Percentiles rank a stretch among this genome's conserved stretches.
Evolutionary conservation across 2,113 vertebrate genomes (phyloP).

Genomic region (Oreochromis tanganicae): DNA sequence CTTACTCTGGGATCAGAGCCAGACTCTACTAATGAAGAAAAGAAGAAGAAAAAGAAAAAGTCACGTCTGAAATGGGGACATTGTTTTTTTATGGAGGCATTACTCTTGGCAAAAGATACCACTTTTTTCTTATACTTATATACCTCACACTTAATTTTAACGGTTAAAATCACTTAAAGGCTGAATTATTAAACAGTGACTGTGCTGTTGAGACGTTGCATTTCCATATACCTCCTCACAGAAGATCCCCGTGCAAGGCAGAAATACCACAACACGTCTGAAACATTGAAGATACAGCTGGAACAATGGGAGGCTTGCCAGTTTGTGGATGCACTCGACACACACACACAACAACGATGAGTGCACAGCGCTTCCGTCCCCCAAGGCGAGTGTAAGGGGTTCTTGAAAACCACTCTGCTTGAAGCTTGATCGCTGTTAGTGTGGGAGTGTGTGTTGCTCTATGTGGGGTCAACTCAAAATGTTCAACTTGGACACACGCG

Average conservation of each 20-base stretch:
- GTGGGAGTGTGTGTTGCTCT: not conserved
- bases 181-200: conserved; percentile 31
- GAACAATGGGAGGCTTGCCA: conserved; percentile 26
- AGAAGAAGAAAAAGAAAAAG: not conserved
- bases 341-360: not conserved
- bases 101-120: not conserved
- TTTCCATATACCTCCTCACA: not conserved
- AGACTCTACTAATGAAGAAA: not conserved
- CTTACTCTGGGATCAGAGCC: not conserved
- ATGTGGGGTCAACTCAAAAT: conserved; percentile 41
- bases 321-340: not conserved
- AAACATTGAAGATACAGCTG: conserved; percentile 47
- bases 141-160: not conserved
- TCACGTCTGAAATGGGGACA: not conserved
- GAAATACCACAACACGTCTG: not conserved
- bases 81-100: not conserved
- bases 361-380: conserved; percentile 1
- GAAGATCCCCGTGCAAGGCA: not conserved
- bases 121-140: not conserved
- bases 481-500: conserved; percentile 15
- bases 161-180: not conserved
- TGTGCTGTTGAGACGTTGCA: conserved; percentile 2
- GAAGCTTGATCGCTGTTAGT: not conserved
- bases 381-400: conserved; percentile 3
- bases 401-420: conserved; percentile 28